These are phyloP conservation scores for Microtus pennsylvanicus DNA, from an alignment of 2,113 vertebrate species.

Conservation along the genomic window DNA sequence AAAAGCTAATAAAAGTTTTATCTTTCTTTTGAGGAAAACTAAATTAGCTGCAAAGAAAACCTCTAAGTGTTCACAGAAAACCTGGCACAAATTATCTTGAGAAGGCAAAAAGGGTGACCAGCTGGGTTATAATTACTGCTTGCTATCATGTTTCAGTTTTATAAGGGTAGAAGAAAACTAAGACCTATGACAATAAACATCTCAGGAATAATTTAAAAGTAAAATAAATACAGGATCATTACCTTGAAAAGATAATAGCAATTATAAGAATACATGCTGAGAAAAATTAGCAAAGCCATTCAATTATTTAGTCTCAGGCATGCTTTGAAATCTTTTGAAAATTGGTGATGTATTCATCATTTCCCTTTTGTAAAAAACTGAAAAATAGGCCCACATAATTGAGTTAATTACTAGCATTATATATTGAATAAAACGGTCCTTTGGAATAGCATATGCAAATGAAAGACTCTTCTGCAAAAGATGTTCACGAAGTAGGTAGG, in stretches of 20 bases:
- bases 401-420: conserved; percentile 60
- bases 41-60: conserved; percentile 27
- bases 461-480: conserved; percentile 43
- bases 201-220: conserved; percentile 68
- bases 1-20: neutral
- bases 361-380: conserved; percentile 22
- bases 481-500: conserved; percentile 31
- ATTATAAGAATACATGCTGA: conserved; percentile 81
- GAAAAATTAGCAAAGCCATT: conserved; percentile 85
- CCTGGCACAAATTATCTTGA: conserved; percentile 27
- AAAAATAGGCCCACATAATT: conserved; percentile 44
- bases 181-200: conserved; percentile 79
- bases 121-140: conserved; percentile 42
- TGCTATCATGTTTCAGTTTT: conserved; percentile 68
- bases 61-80: neutral
- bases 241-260: conserved; percentile 79
- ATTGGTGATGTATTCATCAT: conserved; percentile 62
- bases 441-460: conserved; percentile 35
- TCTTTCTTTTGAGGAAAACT: neutral
- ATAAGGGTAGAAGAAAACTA: conserved; percentile 75
- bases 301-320: conserved; percentile 84
- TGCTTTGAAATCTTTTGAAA: conserved; percentile 80
- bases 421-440: conserved; percentile 59
- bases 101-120: conserved; percentile 3
- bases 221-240: conserved; percentile 81